Percentiles rank a stretch among this genome's conserved stretches.
Evolutionary conservation across 2,888 invertebrate species (phyloP).

Genomic region (Tetheella fluctuosa): DNA sequence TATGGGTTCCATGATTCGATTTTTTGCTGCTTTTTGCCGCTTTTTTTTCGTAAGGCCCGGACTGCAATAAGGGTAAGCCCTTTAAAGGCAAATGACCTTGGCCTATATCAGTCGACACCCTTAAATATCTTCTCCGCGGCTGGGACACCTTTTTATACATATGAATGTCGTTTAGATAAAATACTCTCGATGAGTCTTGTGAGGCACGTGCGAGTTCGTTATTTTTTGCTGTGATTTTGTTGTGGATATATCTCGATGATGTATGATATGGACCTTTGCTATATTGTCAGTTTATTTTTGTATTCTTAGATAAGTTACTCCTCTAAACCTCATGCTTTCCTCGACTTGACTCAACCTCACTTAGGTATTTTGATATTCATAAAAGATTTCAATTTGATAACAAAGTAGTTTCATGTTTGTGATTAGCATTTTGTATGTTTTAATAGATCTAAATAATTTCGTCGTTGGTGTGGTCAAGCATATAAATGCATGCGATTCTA

Average conservation of each 20-base stretch:
- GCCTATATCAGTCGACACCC: slow-evolving; percentile 33
- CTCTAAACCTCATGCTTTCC: no score
- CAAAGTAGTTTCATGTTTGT: background rate
- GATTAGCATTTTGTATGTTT: background rate
- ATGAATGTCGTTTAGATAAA: background rate
- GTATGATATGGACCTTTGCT: no score
- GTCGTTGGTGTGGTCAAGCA: background rate
- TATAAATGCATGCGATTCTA: background rate
- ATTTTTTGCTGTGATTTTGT: background rate
- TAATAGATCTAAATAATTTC: slow-evolving; percentile 1
- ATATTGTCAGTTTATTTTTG: background rate
- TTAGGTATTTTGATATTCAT: no score
- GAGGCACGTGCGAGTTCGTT: background rate
- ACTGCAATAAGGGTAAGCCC: slow-evolving; percentile 17
- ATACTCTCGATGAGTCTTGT: background rate
- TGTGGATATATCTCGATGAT: no score
- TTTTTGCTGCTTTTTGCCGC: slow-evolving; percentile 5
- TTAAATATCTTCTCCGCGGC: slow-evolving; percentile 13
- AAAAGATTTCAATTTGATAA: background rate
- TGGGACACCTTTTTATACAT: background rate
- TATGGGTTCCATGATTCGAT: background rate
- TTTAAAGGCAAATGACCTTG: slow-evolving; percentile 36
- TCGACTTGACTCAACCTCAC: no score
- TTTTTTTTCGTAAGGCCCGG: background rate
- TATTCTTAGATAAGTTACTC: background rate